A percentile compares a stretch with the other conserved stretches of the same genome.
Conservation (phyloP, 2,797 vertebrate species). For the Acomys russatus region DNA sequence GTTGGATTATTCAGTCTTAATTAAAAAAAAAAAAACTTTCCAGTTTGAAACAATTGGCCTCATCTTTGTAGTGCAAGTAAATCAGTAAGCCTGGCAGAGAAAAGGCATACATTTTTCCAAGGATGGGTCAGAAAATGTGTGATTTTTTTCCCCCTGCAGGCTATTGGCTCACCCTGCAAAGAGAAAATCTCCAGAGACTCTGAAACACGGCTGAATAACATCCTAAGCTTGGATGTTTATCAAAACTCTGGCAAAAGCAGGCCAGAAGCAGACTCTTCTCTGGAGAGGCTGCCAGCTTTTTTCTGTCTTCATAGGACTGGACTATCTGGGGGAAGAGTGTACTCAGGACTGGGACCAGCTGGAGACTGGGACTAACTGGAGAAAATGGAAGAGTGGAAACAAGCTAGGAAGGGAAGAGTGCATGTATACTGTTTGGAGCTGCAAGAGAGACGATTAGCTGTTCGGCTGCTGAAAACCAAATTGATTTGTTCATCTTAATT, state of each 20-base stretch:
- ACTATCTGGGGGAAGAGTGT: slow-evolving; percentile 68
- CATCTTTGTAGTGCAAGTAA: slow-evolving; percentile 61
- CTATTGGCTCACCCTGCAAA: slow-evolving; percentile 70
- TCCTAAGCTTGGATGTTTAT: slow-evolving; percentile 74
- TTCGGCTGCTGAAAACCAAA: background rate
- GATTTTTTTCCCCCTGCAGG: background rate
- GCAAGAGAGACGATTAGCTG: background rate
- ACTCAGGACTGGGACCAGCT: slow-evolving; percentile 73
- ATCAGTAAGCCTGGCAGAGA: slow-evolving; percentile 73
- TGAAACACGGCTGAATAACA: slow-evolving; percentile 77
- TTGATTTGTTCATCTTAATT: slow-evolving; percentile 38
- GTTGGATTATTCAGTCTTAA: slow-evolving; percentile 46
- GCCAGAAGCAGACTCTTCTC: slow-evolving; percentile 76
- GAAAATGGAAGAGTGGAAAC: slow-evolving; percentile 3
- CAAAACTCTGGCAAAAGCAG: slow-evolving; percentile 73
- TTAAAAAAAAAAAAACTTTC: slow-evolving; percentile 63
- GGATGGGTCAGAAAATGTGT: slow-evolving; percentile 72
- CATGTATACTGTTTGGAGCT: background rate
- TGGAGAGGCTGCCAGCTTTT: slow-evolving; percentile 77
- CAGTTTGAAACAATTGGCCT: slow-evolving; percentile 67
- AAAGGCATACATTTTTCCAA: slow-evolving; percentile 73
- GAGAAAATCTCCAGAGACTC: slow-evolving; percentile 73
- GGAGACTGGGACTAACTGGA: slow-evolving; percentile 41
- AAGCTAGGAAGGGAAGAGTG: background rate
- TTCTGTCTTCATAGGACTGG: slow-evolving; percentile 73